Evolutionary conservation across 2,113 vertebrate species (phyloP), one percentile per base, ranked within the genome.

Genomic region (Heteronetta atricapilla): DNA sequence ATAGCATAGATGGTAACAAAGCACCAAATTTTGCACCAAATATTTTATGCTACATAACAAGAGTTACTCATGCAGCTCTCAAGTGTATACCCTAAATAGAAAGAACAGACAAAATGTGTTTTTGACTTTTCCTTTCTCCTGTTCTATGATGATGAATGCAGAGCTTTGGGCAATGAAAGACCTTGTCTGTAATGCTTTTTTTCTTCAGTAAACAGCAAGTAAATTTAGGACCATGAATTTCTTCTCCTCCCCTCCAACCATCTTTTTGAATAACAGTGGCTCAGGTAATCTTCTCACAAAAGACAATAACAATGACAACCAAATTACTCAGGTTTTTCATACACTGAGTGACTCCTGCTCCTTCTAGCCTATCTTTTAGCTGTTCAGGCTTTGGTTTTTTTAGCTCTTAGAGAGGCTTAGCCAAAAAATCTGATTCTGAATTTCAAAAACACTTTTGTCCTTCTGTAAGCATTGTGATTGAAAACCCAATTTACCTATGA

Each of bases 401-500:
- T 20, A 38, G 7, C 6, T 82, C 48, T 64, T 68, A 9, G 0
- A 1, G 38, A 31, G 13, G 25, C 6, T 68, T 46, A 53, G 59
- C 10, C 6, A 67, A 52, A 25, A 5, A 18, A 40, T 33, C 8
- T 52, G 78, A 70, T 36, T 52, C 28, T 40, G 19, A 29, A 56
- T 9, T 63, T 10, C 3, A 29, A 38, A 82, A 67, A 11, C 2
- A 0, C 77, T 81, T 5, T 66, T 82, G 69, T 72, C 19, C 36
- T 56, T 64, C 60, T 70, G 5, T n/a, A 36, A 50, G 16, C 6
- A 62, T 38, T 0, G 0, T 1, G 1, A 73, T 0, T 70, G 28
- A 82, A 94, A 86, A 81, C 16, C 21, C 55, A 78, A 44, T 62
- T 76, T 58, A 76, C 18, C 8, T 50, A 19, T 23, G 26, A 31